Base-by-base conservation (phyloP, 1,140 invertebrate species). In the Bombyx mandarina region DNA sequence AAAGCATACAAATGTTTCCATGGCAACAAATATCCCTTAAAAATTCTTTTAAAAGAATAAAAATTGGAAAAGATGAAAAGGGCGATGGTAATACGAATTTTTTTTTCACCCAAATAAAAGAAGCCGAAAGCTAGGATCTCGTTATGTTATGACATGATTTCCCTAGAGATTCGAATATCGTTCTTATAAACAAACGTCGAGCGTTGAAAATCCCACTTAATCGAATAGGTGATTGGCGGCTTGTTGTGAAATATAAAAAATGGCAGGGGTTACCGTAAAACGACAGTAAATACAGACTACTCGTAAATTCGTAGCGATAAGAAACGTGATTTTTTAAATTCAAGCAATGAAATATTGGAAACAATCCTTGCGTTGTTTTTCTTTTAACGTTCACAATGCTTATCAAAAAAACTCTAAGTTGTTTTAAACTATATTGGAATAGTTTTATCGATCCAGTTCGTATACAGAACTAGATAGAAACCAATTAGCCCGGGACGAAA, bases 81-180 rank as follows among this genome's bases (percentile, higher is more conserved):
- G 2, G 26, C n/a, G 48, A 49, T 49, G 48, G 48, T n/a, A 12
- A 59, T 57, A 63, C 57, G 49, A 60, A 61, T 60, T 64, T 62
- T 60, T 53, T 51, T 53, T 51, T 26, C 47, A 63, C 65, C 63
- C 61, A 68, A 63, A 61, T 57, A 54, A 47, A 47, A 22, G 43
- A 12, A 63, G 45, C 45, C 12, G 45, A 52, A 18, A 43, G 55
- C 8, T 12, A 22, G 5, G 22, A 58, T 56, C 26, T 62, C 60
- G 59, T 66, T 62, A 67, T 63, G 66, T 62, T 65, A 54, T 50
- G 56, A 62, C 58, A 67, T 68, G 65, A 76, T 76, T 76, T 76
- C 73, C 71, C 73, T 7, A 9, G 64, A 58, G 67, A 57, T 8
- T 22, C 44, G 58, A 62, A 54, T 58, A 47, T 18, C 22, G 46